A percentile compares a stretch with the other conserved stretches of the same genome.
Evolutionary conservation across 2,797 vertebrate genomes (phyloP).

Genomic region (Diceros bicornis): DNA sequence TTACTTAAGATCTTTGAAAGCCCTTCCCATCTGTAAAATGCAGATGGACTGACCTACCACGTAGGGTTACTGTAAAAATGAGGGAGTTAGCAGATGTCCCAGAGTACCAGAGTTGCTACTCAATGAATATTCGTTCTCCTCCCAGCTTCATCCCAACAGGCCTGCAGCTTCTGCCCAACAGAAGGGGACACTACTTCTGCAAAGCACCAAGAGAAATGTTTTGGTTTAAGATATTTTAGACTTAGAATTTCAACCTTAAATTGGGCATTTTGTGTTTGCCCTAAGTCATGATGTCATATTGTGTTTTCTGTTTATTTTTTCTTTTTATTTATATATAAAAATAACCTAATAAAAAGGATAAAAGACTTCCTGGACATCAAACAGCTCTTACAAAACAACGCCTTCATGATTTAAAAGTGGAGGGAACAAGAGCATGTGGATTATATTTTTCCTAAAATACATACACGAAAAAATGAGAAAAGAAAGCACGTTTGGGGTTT

Average conservation of each 20-base stretch:
- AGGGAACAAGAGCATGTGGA: constrained; percentile 62
- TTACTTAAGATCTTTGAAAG: constrained; percentile 28
- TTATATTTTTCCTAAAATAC: constrained; percentile 74
- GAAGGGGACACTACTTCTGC: not conserved
- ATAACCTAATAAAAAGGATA: constrained; percentile 67
- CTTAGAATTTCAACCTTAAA: not conserved
- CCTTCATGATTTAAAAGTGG: constrained; percentile 76
- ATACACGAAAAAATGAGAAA: not conserved
- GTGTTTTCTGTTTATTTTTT: constrained; percentile 63
- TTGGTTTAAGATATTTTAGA: constrained; percentile 5
- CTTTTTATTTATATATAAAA: constrained; percentile 52
- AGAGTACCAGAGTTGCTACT: not conserved
- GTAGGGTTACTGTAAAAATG: not conserved
- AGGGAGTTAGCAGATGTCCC: not conserved
- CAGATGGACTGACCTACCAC: not conserved
- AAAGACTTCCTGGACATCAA: constrained; percentile 74
- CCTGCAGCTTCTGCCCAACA: not conserved
- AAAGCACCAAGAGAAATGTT: not conserved
- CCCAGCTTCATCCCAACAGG: not conserved
- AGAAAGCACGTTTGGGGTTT: constrained; percentile 59
- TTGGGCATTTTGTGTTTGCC: not conserved
- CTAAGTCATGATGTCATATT: constrained; percentile 13
- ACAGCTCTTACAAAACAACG: constrained; percentile 67
- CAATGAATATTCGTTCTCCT: not conserved
- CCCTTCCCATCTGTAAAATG: not conserved